phyloP scores from a whole-genome alignment of 2,113 vertebrate species.

The Erythrocebus patas region DNA sequence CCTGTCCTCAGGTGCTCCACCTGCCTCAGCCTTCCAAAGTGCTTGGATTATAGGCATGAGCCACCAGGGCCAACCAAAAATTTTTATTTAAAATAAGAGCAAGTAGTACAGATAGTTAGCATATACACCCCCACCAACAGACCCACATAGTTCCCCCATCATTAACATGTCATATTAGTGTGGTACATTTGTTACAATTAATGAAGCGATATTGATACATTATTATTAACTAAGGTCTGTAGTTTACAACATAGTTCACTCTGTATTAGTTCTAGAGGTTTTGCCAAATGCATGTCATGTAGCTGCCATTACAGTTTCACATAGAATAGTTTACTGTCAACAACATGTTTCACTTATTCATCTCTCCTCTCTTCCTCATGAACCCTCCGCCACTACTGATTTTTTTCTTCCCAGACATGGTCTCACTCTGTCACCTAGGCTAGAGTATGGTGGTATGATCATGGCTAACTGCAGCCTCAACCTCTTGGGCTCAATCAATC shows the following conservation, averaged over 20 bases:
- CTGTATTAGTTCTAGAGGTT: background rate
- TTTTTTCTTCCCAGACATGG: background rate
- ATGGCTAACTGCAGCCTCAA: too few species aligned
- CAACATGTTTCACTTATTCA: background rate
- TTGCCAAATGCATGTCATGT: background rate
- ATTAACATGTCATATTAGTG: background rate
- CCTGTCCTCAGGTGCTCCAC: too few species aligned
- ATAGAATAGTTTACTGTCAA: background rate
- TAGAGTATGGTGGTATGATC: too few species aligned
- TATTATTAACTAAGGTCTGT: background rate
- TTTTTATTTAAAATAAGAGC: background rate
- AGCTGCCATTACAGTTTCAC: background rate
- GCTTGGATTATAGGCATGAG: too few species aligned
- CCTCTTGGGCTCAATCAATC: too few species aligned
- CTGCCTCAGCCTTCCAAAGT: too few species aligned
- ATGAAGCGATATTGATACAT: background rate
- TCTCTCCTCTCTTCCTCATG: background rate
- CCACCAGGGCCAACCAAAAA: background rate
- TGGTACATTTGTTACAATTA: background rate
- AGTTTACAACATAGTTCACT: background rate
- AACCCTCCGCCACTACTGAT: background rate
- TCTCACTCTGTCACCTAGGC: too few species aligned
- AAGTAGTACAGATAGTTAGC: background rate
- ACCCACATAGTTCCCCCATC: background rate
- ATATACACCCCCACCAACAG: background rate